These are phyloP conservation scores for Brassicogethes aeneus DNA, from an alignment of 2,888 invertebrate species.

Conservation along the genomic window DNA sequence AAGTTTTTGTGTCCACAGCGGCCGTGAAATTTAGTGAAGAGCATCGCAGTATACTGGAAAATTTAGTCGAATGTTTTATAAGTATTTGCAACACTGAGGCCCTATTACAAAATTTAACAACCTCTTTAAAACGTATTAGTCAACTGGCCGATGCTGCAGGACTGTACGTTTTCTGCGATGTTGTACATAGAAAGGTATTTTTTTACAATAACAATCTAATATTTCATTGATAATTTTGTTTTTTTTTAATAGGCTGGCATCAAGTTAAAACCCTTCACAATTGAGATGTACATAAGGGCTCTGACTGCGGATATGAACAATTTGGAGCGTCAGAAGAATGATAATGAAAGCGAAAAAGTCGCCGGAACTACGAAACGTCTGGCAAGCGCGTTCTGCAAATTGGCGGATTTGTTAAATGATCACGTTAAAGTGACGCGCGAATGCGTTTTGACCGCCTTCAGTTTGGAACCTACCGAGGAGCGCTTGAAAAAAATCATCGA, in stretches of 20 bases:
- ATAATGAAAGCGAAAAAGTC: slow-evolving; percentile 44
- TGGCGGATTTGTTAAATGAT: slow-evolving; percentile 51
- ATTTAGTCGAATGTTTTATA: slow-evolving; percentile 38
- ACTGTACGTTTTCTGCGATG: slow-evolving; percentile 56
- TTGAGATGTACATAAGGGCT: slow-evolving; percentile 65
- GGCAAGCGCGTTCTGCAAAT: slow-evolving; percentile 53
- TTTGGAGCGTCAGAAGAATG: slow-evolving; percentile 54
- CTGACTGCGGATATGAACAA: slow-evolving; percentile 70
- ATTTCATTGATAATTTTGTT: too few relatives aligned
- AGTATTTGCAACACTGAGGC: slow-evolving; percentile 29
- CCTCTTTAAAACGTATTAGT: slow-evolving; percentile 36
- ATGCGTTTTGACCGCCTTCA: slow-evolving; percentile 67
- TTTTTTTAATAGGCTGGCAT: slow-evolving; percentile 24
- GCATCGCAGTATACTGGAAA: slow-evolving; percentile 28
- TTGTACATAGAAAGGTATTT: slow-evolving; percentile 37
- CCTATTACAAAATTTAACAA: slow-evolving; percentile 27
- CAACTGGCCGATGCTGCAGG: slow-evolving; percentile 56
- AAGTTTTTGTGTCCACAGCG: slow-evolving; percentile 47
- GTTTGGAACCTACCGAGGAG: slow-evolving; percentile 56
- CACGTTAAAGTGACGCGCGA: slow-evolving; percentile 57
- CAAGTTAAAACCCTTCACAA: slow-evolving; percentile 53
- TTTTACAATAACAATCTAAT: too few relatives aligned
- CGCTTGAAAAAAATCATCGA: slow-evolving; percentile 51
- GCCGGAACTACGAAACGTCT: slow-evolving; percentile 51
- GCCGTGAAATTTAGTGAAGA: slow-evolving; percentile 44